A percentile compares a stretch with the other conserved stretches of the same genome.
Conservation (phyloP, 2,113 vertebrate species). For the Pimephales promelas region DNA sequence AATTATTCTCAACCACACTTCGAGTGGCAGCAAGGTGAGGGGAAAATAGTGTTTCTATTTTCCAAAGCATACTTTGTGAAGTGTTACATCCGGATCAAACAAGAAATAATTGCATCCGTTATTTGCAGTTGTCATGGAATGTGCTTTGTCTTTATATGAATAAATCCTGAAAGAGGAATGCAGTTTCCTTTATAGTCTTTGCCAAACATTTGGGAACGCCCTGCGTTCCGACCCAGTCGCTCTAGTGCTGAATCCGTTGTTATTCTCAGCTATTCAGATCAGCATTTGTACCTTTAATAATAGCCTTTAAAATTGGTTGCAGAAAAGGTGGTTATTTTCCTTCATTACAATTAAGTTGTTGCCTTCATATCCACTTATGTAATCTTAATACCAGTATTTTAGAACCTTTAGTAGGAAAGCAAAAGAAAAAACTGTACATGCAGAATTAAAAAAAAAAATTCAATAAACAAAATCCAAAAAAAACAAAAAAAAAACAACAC, state of each 20-base stretch:
- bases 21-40: not conserved
- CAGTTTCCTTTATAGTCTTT: slow-evolving; percentile 5
- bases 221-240: not conserved
- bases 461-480: too few species aligned
- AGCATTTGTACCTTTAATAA: not conserved
- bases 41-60: not conserved
- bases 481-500: too few species aligned
- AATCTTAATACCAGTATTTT: too few species aligned
- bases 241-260: not conserved
- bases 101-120: not conserved
- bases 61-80: not conserved
- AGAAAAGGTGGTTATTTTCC: not conserved
- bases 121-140: not conserved
- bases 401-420: too few species aligned
- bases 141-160: slow-evolving; percentile 11
- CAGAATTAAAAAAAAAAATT: too few species aligned
- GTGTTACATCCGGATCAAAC: not conserved
- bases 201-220: slow-evolving; percentile 20
- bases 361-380: too few species aligned
- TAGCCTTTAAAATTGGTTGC: not conserved
- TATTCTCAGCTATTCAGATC: not conserved
- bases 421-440: too few species aligned
- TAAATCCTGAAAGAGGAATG: slow-evolving; percentile 21
- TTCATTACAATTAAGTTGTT: too few species aligned
- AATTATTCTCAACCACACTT: slow-evolving; percentile 14